Conservation (phyloP, 1,140 invertebrate genomes). For the Drosophila busckii region DNA sequence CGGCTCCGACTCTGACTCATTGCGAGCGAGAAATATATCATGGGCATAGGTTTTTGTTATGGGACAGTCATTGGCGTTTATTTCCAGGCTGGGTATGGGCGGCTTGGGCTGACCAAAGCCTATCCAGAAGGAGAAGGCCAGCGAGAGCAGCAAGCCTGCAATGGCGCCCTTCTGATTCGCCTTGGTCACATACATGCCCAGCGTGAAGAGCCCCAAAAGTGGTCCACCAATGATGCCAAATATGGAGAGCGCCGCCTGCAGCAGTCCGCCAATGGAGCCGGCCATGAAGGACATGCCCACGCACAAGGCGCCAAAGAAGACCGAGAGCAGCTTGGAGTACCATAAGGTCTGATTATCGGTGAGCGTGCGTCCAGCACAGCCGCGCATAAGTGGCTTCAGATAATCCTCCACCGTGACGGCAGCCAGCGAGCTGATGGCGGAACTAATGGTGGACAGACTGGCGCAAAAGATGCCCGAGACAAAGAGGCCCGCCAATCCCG, state of each 20-base stretch:
- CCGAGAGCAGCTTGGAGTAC: slow-evolving; percentile 83
- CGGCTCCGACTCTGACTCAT: background rate
- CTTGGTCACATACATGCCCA: slow-evolving; percentile 86
- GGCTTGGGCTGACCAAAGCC: slow-evolving; percentile 91
- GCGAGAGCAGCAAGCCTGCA: slow-evolving; percentile 82
- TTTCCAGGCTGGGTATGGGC: slow-evolving; percentile 80
- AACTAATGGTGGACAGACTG: slow-evolving; percentile 90
- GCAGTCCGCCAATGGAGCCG: slow-evolving; percentile 85
- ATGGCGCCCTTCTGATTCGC: slow-evolving; percentile 87
- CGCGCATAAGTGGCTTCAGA: slow-evolving; percentile 80
- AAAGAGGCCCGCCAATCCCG: slow-evolving; percentile 89
- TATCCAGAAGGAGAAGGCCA: slow-evolving; percentile 89
- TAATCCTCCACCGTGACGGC: slow-evolving; percentile 93
- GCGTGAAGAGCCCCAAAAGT: slow-evolving; percentile 87
- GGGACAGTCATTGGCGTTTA: slow-evolving; percentile 82
- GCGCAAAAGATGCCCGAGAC: slow-evolving; percentile 91
- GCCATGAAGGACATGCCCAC: slow-evolving; percentile 86
- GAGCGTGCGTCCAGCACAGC: slow-evolving; percentile 49
- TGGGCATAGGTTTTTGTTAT: slow-evolving; percentile 23
- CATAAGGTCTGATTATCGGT: slow-evolving; percentile 64
- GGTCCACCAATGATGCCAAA: slow-evolving; percentile 91
- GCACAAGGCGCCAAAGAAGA: slow-evolving; percentile 85
- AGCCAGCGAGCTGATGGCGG: slow-evolving; percentile 89
- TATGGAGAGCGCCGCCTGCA: slow-evolving; percentile 87
- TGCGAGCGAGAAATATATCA: slow-evolving; percentile 16